phyloP scores from a whole-genome alignment of 1,140 invertebrate species.

The Hylaeus anthracinus region DNA sequence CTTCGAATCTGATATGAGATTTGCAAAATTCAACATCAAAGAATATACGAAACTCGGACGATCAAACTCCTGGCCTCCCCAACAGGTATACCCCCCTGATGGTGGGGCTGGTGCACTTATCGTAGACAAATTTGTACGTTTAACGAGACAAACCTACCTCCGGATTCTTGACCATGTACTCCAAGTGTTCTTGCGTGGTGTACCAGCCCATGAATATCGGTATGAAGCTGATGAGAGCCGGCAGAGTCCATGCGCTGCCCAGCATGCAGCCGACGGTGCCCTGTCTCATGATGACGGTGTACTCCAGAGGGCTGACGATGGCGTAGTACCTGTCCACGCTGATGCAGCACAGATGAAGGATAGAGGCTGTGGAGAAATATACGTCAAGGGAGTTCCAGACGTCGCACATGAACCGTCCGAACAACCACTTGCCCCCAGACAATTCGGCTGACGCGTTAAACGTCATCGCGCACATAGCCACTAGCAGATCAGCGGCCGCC shows the following conservation, averaged over 20 bases:
- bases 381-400: slow-evolving; percentile 98
- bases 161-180: slow-evolving; percentile 85
- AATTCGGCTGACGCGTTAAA: slow-evolving; percentile 95
- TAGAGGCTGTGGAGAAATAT: slow-evolving; percentile 96
- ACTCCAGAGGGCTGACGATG: slow-evolving; percentile 93
- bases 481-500: slow-evolving; percentile 94
- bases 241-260: slow-evolving; percentile 93
- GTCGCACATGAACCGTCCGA: slow-evolving; percentile 94
- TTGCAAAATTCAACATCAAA: too few relatives aligned
- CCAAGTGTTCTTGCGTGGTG: slow-evolving; percentile 89
- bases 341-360: slow-evolving; percentile 97
- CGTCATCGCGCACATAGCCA: slow-evolving; percentile 95
- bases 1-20: too few relatives aligned
- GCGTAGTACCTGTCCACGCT: slow-evolving; percentile 96
- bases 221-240: slow-evolving; percentile 95
- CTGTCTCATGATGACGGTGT: slow-evolving; percentile 93
- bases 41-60: too few relatives aligned
- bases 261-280: slow-evolving; percentile 91
- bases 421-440: slow-evolving; percentile 90
- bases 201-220: slow-evolving; percentile 97
- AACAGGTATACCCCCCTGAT: too few relatives aligned
- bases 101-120: too few relatives aligned
- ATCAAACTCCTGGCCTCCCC: too few relatives aligned
- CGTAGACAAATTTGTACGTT: too few relatives aligned
- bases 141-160: slow-evolving; percentile 78